Base-by-base conservation (phyloP, 2,888 invertebrate species). In the Cecidostiba fungosa region DNA sequence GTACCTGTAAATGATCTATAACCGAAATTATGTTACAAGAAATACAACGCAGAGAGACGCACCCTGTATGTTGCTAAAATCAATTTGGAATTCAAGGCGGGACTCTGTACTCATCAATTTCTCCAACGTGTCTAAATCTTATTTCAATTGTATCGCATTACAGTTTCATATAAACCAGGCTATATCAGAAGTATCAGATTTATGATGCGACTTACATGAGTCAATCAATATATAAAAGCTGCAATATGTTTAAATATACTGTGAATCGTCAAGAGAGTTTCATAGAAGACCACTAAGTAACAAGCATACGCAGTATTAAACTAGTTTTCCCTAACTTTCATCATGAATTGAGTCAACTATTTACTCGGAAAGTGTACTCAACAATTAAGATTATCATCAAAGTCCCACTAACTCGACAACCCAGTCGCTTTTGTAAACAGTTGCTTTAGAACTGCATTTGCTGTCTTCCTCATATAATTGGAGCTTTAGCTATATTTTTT, bases 21-120 rank as follows among this genome's bases (percentile, higher is more conserved):
- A 50, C 50, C 19, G 50, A 50, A 50, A 54, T 54, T 43, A 16
- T 59, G 5, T 12, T 59, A 8, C 6, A 23, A 50, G 47, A 8
- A 54, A 54, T n/a, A n/a, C 39, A 77, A 43, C 43, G 39, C 39
- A 36, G 36, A 36, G 36, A 43, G 26, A 26, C 59, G 32, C 29
- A 32, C 4, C 6, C 19, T 62, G 47, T 69, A 8, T 78, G n/a
- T 29, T 32, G 3, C 19, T 39, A n/a, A 47, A 79, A 69, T 80
- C 26, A 80, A 36, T 80, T 59, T 54, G 8, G 16, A 80, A 80
- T 80, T 80, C 72, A 26, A 43, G 6, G 39, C 80, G n/a, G 3
- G 70, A 39, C 29, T 72, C 26, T 26, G 36, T 50, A 54, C 59
- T 80, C 59, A 80, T 73, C 59, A 72, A 73, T 72, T 80, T 80